Percentiles rank a stretch among this genome's conserved stretches.
phyloP scores from a whole-genome alignment of 2,888 invertebrate genomes.

The Mallateleia sp. region DNA sequence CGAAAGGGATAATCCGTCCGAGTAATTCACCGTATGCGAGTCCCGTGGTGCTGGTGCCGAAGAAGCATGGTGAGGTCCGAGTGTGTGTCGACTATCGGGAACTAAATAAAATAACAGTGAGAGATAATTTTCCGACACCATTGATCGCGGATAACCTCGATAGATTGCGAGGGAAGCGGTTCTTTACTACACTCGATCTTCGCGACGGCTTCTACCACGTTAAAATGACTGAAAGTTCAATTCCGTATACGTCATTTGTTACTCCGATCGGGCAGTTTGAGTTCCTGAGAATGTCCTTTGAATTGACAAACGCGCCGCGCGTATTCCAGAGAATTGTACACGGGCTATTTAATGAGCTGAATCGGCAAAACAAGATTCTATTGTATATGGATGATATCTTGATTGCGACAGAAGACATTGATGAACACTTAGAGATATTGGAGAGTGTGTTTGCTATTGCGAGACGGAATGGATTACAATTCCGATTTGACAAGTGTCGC shows the following conservation, averaged over 20 bases:
- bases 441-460: slow-evolving; percentile 30
- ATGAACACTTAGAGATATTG: background rate
- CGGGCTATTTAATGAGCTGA: background rate
- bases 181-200: slow-evolving; percentile 10
- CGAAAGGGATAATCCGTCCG: slow-evolving; percentile 1
- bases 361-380: background rate
- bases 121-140: slow-evolving; percentile 33
- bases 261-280: slow-evolving; percentile 21
- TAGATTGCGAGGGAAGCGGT: slow-evolving; percentile 24
- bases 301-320: background rate
- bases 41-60: slow-evolving; percentile 17
- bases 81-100: slow-evolving; percentile 29
- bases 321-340: background rate
- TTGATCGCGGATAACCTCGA: slow-evolving; percentile 50
- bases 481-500: background rate
- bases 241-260: slow-evolving; percentile 6
- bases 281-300: background rate
- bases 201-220: background rate
- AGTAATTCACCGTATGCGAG: background rate
- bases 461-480: background rate
- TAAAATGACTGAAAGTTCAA: slow-evolving; percentile 12
- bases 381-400: slow-evolving; percentile 21
- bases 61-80: slow-evolving; percentile 21
- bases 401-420: slow-evolving; percentile 1
- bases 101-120: slow-evolving; percentile 34